phyloP scores from a whole-genome alignment of 92 coral and sea anemone species.

The Phymanthus crucifer region DNA sequence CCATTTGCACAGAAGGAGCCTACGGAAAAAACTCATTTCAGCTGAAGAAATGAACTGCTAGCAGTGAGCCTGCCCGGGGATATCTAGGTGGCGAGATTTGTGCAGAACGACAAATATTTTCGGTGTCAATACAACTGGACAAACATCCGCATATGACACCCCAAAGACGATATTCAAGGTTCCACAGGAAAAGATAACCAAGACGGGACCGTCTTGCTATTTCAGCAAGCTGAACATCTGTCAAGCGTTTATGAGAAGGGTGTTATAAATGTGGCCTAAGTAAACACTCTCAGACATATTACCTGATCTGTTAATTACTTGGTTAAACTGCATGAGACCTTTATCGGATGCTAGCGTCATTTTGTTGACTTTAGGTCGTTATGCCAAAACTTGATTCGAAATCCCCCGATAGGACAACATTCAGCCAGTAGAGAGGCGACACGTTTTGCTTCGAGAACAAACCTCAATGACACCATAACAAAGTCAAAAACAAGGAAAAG shows the following conservation, averaged over 20 bases:
- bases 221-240: constrained; percentile 45
- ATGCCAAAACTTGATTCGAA: background rate
- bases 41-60: background rate
- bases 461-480: background rate
- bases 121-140: constrained; percentile 30
- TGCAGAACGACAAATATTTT: constrained; percentile 5
- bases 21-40: too few relatives aligned
- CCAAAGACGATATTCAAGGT: constrained; percentile 40
- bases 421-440: background rate
- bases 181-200: constrained; percentile 21
- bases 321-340: constrained; percentile 82
- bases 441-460: constrained; percentile 25
- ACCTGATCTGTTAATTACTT: constrained; percentile 82
- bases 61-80: background rate
- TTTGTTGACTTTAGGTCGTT: constrained; percentile 56
- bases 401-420: constrained; percentile 10
- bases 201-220: constrained; percentile 12
- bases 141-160: constrained; percentile 33
- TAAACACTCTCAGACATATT: constrained; percentile 68
- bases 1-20: too few relatives aligned
- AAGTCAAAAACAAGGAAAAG: background rate
- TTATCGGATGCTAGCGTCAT: constrained; percentile 77
- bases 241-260: constrained; percentile 54
- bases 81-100: background rate
- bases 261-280: constrained; percentile 57